Base-by-base conservation (phyloP, 2,888 invertebrate genomes). In the Coenonympha arcania region DNA sequence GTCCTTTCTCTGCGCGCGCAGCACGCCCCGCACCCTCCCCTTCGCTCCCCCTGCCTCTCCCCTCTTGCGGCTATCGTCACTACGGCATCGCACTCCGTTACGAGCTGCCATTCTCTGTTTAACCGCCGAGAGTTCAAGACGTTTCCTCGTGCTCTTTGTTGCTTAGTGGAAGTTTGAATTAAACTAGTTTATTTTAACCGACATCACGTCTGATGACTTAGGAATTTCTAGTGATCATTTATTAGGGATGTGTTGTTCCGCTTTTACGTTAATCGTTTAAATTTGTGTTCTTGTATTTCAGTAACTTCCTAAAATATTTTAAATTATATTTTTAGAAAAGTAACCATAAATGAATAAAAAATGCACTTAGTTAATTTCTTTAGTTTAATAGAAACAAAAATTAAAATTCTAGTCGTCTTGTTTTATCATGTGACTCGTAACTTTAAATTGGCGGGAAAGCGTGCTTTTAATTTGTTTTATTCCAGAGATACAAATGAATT, bases 1-100 rank as follows among this genome's bases (percentile, higher is more conserved):
- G 79, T 79, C 81, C 84, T 81, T 83, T 83, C 82, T 79, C 80
- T 83, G 84, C 81, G 85, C 79, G 83, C 85, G 83, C 85, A 77
- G 69, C 64, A 59, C 70, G 66, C 71, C 71, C 63, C 69, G 69
- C 66, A 54, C 57, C 64, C 65, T 66, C 63, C 60, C 57, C 50
- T 48, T 52, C 48, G 19, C 39, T 34, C 34, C 50, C 52, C 45
- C 56, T 56, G 48, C 56, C 73, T 76, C 75, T 76, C 65, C 72
- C 64, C 66, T 50, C 55, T 49, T 40, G 63, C 61, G 59, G 64
- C 69, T 61, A 60, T 65, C 68, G 70, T 65, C 73, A 69, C 75
- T 60, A 59, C 59, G 61, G 57, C 58, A 56, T 57, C 73, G 74
- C 65, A 73, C 69, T 69, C 68, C 67, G 68, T 71, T 70, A 68